Evolutionary conservation across 1,140 invertebrate species (phyloP).

Genomic region (Pararge aegeria): DNA sequence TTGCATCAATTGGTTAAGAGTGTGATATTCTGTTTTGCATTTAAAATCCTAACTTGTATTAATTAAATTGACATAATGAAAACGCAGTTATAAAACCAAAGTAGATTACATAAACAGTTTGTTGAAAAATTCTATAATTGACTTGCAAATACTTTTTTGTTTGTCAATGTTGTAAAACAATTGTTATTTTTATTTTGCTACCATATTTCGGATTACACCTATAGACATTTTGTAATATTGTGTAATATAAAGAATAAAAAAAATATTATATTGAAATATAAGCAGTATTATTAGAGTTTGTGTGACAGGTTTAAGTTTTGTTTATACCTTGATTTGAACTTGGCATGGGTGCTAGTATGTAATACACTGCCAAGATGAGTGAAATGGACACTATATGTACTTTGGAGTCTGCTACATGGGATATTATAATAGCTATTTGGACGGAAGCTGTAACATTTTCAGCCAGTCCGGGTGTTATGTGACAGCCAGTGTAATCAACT

Average conservation of each 20-base stretch:
- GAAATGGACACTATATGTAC: constrained; percentile 17
- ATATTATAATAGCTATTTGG: not conserved
- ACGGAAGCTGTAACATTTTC: not conserved
- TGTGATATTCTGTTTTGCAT: constrained; percentile 21
- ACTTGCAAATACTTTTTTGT: not conserved
- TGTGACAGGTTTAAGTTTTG: constrained; percentile 27
- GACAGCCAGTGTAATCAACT: constrained; percentile 43
- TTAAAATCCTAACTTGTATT: constrained; percentile 16
- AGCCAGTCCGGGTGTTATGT: not conserved
- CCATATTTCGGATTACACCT: not conserved
- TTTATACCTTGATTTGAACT: constrained; percentile 20
- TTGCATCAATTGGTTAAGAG: not conserved
- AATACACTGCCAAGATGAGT: constrained; percentile 41
- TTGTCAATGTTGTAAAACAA: not conserved
- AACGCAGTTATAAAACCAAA: constrained; percentile 42
- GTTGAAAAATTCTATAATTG: not conserved
- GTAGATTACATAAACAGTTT: constrained; percentile 21
- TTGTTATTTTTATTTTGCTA: not conserved
- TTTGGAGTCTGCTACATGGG: not conserved
- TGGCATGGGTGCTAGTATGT: constrained; percentile 46
- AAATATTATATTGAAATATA: constrained; percentile 23
- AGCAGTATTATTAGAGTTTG: constrained; percentile 65
- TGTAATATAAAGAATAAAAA: constrained; percentile 12
- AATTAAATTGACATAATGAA: constrained; percentile 10
- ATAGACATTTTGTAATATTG: not conserved